Conservation (phyloP, 1,140 invertebrate species). For the Drosophila nigromelanica region DNA sequence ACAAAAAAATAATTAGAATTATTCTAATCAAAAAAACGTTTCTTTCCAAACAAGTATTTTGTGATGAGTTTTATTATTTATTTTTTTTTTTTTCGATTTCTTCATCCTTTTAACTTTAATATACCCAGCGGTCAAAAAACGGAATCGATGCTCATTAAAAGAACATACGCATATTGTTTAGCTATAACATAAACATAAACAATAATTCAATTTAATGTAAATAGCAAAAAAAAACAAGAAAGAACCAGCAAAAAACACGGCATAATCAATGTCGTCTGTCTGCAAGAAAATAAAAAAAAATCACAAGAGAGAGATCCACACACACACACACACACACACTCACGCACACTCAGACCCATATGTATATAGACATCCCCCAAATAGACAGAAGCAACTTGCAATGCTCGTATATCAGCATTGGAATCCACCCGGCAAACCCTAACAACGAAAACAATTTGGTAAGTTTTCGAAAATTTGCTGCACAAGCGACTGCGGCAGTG, state of each 20-base stretch:
- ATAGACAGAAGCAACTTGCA: conserved; percentile 51
- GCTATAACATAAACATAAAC: conserved; percentile 71
- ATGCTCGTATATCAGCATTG: conserved; percentile 78
- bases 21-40: too few relatives aligned
- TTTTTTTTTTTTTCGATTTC: background rate
- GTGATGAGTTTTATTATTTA: background rate
- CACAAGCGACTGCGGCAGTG: conserved; percentile 39
- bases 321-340: conserved; percentile 26
- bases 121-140: conserved; percentile 42
- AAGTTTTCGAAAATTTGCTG: conserved; percentile 81
- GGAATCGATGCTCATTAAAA: conserved; percentile 70
- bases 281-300: conserved; percentile 37
- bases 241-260: conserved; percentile 63
- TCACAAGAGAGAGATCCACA: conserved; percentile 10
- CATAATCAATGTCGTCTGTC: conserved; percentile 78
- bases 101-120: conserved; percentile 21
- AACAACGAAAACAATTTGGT: conserved; percentile 81
- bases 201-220: conserved; percentile 78
- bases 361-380: conserved; percentile 53
- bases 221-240: conserved; percentile 29
- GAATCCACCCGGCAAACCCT: conserved; percentile 79
- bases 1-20: too few relatives aligned
- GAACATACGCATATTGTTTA: conserved; percentile 70
- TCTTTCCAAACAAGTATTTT: too few relatives aligned
- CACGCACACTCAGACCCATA: conserved; percentile 27